Evolutionary conservation across 2,797 vertebrate genomes (phyloP).

Genomic region (Phataginus tricuspis): DNA sequence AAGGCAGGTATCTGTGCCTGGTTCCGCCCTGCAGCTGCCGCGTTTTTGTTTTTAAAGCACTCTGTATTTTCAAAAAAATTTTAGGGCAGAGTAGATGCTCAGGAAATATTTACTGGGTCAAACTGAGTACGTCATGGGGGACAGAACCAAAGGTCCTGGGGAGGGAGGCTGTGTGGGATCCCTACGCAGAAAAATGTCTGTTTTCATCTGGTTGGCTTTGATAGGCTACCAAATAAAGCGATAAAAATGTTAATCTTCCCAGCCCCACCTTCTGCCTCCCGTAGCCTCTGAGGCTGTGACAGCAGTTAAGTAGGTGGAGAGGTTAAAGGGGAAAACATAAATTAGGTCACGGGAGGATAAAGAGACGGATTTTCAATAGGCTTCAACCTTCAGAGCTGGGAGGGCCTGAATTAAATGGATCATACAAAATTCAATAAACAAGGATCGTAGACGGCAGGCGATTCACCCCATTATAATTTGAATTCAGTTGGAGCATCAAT

Average conservation of each 20-base stretch:
- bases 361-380: neutral
- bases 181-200: neutral
- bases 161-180: neutral
- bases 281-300: neutral
- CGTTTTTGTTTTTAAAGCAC: neutral
- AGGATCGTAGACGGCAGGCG: constrained; percentile 2
- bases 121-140: accelerated
- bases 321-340: constrained; percentile 59
- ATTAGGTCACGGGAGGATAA: constrained; percentile 43
- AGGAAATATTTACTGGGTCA: neutral
- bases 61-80: neutral
- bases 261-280: neutral
- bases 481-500: constrained; percentile 50
- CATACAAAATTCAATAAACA: constrained; percentile 58
- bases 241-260: constrained; percentile 12
- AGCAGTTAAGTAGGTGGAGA: constrained; percentile 3
- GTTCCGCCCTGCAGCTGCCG: neutral
- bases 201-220: neutral
- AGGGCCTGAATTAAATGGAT: constrained; percentile 66
- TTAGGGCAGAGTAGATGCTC: neutral
- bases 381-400: constrained; percentile 39
- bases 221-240: neutral
- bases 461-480: constrained; percentile 69
- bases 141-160: neutral
- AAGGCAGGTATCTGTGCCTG: accelerated